Evolutionary conservation across 2,113 vertebrate genomes (phyloP).

Genomic region (Hippocampus mohnikei): DNA sequence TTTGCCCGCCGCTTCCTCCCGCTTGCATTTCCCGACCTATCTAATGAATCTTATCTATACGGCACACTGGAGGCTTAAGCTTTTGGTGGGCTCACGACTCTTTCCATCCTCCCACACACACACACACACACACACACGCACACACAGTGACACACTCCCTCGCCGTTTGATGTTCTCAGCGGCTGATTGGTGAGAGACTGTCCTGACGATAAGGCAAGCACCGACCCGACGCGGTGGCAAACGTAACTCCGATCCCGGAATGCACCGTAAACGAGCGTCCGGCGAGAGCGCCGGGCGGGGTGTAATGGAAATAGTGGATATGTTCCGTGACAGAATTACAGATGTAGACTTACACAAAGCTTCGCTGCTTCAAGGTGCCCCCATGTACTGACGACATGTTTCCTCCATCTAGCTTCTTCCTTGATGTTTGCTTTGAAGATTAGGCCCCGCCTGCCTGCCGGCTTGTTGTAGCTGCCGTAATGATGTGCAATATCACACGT

Average conservation of each 20-base stretch:
- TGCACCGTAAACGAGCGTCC: conserved; percentile 24
- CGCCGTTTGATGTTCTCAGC: conserved; percentile 55
- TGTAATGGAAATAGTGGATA: conserved; percentile 39
- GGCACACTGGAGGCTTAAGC: conserved; percentile 68
- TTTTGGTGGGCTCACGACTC: conserved; percentile 60
- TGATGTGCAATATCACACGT: conserved; percentile 31
- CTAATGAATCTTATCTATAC: conserved; percentile 72
- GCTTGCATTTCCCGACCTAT: conserved; percentile 64
- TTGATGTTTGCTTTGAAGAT: conserved; percentile 61
- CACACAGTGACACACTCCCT: conserved; percentile 16
- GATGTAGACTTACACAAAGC: conserved; percentile 35
- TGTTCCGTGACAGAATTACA: conserved; percentile 57
- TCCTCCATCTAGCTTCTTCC: conserved; percentile 34
- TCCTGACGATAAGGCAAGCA: conserved; percentile 52
- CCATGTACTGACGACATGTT: conserved; percentile 40
- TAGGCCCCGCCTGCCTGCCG: conserved; percentile 33
- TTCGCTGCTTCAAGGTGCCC: conserved; percentile 57
- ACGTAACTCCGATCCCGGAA: conserved; percentile 37
- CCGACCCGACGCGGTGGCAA: conserved; percentile 38
- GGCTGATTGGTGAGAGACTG: conserved; percentile 58
- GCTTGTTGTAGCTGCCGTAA: conserved; percentile 19
- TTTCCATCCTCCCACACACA: conserved; percentile 23
- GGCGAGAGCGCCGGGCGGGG: conserved; percentile 14
- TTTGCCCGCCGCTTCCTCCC: conserved; percentile 27
- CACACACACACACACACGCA: conserved; percentile 17